Evolutionary conservation across 2,797 vertebrate genomes (phyloP).

Genomic region (Hydrophis major): DNA sequence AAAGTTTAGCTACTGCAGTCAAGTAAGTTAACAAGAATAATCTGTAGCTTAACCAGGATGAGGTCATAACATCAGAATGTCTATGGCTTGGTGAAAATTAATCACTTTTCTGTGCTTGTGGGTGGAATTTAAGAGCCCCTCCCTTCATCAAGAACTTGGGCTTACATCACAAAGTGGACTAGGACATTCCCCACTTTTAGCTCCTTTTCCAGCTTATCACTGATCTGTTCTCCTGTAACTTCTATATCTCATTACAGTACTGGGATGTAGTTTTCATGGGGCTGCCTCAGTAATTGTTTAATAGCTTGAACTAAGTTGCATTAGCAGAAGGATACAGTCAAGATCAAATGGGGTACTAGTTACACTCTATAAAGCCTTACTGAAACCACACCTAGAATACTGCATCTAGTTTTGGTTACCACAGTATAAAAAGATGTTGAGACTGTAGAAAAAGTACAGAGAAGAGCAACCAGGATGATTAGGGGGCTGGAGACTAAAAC

Average conservation of each 20-base stretch:
- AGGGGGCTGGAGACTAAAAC: too few relatives aligned
- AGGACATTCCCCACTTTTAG: neutral
- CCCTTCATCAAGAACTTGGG: neutral
- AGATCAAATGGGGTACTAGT: too few relatives aligned
- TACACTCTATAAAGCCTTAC: too few relatives aligned
- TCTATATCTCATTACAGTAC: neutral
- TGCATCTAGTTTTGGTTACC: too few relatives aligned
- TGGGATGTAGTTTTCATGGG: neutral
- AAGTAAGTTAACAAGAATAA: neutral
- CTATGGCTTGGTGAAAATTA: neutral
- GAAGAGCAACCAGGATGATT: too few relatives aligned
- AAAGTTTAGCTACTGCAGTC: neutral
- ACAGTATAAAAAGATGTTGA: too few relatives aligned
- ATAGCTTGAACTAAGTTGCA: neutral
- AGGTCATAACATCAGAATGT: neutral
- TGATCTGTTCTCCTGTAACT: neutral
- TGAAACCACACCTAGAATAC: too few relatives aligned
- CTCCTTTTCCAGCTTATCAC: neutral
- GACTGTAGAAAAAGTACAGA: too few relatives aligned
- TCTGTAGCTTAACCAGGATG: neutral
- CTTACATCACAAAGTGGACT: neutral
- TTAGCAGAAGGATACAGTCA: too few relatives aligned
- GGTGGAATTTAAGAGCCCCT: neutral
- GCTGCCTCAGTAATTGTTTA: neutral
- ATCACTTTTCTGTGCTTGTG: neutral